Conservation (phyloP, 2,888 invertebrate species). For the Prionchulus punctatus region DNA sequence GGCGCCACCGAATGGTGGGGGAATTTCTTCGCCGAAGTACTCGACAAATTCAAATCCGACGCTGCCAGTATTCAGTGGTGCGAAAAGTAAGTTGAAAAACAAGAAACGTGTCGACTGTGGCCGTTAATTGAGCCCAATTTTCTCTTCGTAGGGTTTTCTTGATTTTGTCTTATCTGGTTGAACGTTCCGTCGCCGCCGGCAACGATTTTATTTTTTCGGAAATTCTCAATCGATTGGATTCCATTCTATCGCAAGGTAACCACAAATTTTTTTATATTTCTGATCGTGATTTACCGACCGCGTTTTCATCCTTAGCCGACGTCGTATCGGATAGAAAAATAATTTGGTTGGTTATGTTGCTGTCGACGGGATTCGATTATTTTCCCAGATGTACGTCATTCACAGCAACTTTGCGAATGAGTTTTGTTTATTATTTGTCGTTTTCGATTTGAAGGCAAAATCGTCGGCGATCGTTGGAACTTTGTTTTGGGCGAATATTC, state of each 20-base stretch:
- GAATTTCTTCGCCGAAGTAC: conserved; percentile 62
- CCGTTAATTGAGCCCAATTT: not conserved
- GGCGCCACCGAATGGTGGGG: conserved; percentile 58
- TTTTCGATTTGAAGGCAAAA: not conserved
- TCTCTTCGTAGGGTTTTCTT: conserved; percentile 54
- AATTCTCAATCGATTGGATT: conserved; percentile 29
- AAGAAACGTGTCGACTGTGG: not conserved
- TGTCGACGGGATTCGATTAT: not conserved
- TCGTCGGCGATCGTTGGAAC: conserved; percentile 2
- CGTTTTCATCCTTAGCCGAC: too few relatives aligned
- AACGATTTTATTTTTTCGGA: not conserved
- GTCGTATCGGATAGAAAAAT: too few relatives aligned
- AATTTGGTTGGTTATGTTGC: not conserved
- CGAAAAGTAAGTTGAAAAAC: not conserved
- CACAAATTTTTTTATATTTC: too few relatives aligned
- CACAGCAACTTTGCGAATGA: too few relatives aligned
- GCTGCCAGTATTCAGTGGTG: not conserved
- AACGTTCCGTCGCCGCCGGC: conserved; percentile 48
- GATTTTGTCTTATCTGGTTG: conserved; percentile 65
- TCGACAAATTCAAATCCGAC: conserved; percentile 50
- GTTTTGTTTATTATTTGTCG: not conserved
- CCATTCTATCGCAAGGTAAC: conserved; percentile 28
- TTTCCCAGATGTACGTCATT: not conserved
- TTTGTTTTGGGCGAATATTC: conserved; percentile 8
- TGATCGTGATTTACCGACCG: too few relatives aligned